Conservation (phyloP, 2,888 invertebrate genomes). For the Himalopsyche anomala region DNA sequence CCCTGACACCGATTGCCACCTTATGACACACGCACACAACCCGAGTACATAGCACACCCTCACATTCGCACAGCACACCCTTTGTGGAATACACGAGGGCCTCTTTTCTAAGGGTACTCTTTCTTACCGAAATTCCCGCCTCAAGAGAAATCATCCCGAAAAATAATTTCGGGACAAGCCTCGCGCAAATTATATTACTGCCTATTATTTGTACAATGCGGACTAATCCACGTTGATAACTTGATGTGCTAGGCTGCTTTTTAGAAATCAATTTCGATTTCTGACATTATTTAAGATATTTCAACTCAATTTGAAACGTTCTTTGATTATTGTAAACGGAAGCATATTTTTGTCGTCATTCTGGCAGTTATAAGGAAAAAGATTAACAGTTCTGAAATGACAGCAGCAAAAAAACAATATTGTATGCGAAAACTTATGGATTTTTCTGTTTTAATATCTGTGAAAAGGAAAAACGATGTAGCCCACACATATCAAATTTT, state of each 20-base stretch:
- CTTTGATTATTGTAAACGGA: no score
- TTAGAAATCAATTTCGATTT: no score
- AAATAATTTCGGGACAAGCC: conserved; percentile 23
- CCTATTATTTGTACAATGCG: conserved; percentile 13
- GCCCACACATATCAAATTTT: no score
- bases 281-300: no score
- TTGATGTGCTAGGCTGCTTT: background rate
- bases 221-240: conserved; percentile 10
- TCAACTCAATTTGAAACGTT: no score
- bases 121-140: conserved; percentile 26
- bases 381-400: no score
- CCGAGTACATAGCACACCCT: background rate
- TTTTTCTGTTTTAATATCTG: no score
- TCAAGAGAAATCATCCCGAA: conserved; percentile 30
- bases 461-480: no score
- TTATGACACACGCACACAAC: conserved; percentile 20
- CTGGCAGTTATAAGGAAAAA: no score
- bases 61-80: conserved; percentile 9
- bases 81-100: conserved; percentile 26
- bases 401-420: no score
- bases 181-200: conserved; percentile 5
- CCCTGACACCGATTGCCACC: conserved; percentile 27
- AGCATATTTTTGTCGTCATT: no score
- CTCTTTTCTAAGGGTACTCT: conserved; percentile 30
- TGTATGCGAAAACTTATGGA: no score